Conservation (phyloP, 2,888 invertebrate genomes). For the Biston stratarius region DNA sequence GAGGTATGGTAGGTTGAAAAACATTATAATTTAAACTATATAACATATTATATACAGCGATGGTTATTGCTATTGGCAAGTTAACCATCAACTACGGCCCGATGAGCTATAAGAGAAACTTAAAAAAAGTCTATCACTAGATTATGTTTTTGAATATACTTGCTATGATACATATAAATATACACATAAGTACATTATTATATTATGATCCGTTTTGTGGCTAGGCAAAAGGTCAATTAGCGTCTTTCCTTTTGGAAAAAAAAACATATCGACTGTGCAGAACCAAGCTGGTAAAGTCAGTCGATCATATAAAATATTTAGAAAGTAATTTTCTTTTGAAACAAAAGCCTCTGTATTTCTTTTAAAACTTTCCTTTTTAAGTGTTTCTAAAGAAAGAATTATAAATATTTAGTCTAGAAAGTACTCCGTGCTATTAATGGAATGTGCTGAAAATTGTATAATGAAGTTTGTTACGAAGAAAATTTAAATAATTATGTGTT, state of each 20-base stretch:
- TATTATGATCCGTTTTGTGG: too few species aligned
- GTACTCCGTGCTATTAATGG: not conserved
- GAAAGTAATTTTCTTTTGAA: slow-evolving; percentile 25
- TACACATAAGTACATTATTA: too few species aligned
- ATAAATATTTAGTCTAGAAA: not conserved
- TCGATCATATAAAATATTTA: slow-evolving; percentile 31
- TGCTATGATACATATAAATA: too few species aligned
- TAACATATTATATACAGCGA: too few species aligned
- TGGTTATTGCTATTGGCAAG: too few species aligned
- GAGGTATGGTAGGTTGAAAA: not conserved
- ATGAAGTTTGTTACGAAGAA: not conserved
- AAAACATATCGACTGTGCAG: slow-evolving; percentile 16
- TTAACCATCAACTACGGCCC: too few species aligned
- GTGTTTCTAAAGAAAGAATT: slow-evolving; percentile 3
- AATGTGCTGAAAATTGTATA: not conserved
- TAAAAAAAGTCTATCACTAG: too few species aligned
- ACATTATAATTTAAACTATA: not conserved
- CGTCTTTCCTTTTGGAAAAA: not conserved
- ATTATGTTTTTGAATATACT: too few species aligned
- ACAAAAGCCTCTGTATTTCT: slow-evolving; percentile 27
- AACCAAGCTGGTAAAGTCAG: slow-evolving; percentile 10
- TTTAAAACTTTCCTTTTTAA: slow-evolving; percentile 10
- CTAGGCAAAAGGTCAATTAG: not conserved
- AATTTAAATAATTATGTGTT: not conserved
- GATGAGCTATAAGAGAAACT: too few species aligned